Percentiles rank a stretch among this genome's conserved stretches.
These are phyloP conservation scores for Hippocampus abdominalis DNA, from an alignment of 2,113 vertebrate genomes.

Conservation along the genomic window DNA sequence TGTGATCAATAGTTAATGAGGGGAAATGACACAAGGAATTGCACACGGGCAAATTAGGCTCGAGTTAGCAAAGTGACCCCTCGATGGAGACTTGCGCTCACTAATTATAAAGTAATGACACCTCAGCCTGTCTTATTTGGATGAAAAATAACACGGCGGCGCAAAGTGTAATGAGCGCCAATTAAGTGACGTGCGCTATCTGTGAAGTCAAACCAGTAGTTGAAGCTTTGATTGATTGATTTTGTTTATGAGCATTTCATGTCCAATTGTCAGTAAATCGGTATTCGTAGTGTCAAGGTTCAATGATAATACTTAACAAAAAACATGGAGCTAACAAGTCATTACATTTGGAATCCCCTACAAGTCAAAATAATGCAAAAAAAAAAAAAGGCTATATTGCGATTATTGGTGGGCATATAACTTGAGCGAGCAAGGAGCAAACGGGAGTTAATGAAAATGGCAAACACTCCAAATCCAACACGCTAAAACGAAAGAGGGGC, in stretches of 20 bases:
- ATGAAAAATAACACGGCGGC: conserved; percentile 75
- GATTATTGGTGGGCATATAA: conserved; percentile 7
- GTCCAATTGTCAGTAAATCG: not conserved
- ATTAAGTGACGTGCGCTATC: conserved; percentile 59
- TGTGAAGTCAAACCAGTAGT: not conserved
- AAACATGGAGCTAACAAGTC: not conserved
- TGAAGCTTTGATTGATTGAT: not conserved
- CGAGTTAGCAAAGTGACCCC: conserved; percentile 92
- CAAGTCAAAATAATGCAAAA: not conserved
- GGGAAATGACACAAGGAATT: conserved; percentile 95
- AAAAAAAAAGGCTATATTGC: not conserved
- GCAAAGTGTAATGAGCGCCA: conserved; percentile 86
- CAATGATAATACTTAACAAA: not conserved
- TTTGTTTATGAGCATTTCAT: not conserved
- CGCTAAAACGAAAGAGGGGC: conserved; percentile 54
- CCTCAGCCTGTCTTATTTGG: conserved; percentile 71
- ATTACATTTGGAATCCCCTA: not conserved
- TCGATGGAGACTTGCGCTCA: conserved; percentile 78
- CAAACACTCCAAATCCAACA: conserved; percentile 46
- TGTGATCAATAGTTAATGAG: conserved; percentile 97
- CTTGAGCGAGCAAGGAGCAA: conserved; percentile 39
- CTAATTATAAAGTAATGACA: conserved; percentile 82
- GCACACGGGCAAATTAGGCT: conserved; percentile 97
- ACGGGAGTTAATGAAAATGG: conserved; percentile 53
- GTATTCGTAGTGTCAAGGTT: not conserved